phyloP scores from a whole-genome alignment of 2,888 invertebrate genomes.

The Dryomyza anilis region DNA sequence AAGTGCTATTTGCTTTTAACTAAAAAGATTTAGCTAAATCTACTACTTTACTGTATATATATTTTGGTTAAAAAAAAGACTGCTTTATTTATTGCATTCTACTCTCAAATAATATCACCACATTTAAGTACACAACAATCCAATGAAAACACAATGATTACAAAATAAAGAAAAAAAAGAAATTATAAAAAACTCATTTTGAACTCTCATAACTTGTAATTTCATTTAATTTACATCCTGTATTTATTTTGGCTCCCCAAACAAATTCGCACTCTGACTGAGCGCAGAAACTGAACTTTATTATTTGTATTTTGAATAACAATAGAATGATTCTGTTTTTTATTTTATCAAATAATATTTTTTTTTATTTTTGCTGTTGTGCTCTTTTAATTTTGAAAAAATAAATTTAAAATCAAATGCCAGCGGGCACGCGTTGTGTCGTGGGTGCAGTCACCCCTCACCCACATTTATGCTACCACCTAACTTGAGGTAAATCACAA shows the following conservation, averaged over 20 bases:
- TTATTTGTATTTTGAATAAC: constrained; percentile 14
- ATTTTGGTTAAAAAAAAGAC: no score
- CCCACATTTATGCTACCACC: background rate
- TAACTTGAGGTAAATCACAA: background rate
- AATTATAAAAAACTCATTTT: background rate
- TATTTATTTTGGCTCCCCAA: constrained; percentile 1
- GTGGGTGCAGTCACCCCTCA: background rate
- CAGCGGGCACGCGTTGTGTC: background rate
- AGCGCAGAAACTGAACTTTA: background rate
- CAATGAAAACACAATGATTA: no score
- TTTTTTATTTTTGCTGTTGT: background rate
- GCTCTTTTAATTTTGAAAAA: constrained; percentile 8
- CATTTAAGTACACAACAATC: no score
- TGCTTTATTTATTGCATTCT: no score
- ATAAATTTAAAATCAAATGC: constrained; percentile 22
- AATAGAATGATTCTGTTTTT: constrained; percentile 4
- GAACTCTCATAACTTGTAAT: background rate
- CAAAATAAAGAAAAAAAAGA: background rate
- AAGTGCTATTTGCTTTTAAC: no score
- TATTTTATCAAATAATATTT: background rate
- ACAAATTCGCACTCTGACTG: no score
- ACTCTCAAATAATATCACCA: no score
- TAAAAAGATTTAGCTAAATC: no score
- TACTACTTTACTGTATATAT: no score
- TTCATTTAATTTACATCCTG: background rate